These are phyloP conservation scores for Anolis apletophallus DNA, from an alignment of 2,797 vertebrate species.

Conservation along the genomic window DNA sequence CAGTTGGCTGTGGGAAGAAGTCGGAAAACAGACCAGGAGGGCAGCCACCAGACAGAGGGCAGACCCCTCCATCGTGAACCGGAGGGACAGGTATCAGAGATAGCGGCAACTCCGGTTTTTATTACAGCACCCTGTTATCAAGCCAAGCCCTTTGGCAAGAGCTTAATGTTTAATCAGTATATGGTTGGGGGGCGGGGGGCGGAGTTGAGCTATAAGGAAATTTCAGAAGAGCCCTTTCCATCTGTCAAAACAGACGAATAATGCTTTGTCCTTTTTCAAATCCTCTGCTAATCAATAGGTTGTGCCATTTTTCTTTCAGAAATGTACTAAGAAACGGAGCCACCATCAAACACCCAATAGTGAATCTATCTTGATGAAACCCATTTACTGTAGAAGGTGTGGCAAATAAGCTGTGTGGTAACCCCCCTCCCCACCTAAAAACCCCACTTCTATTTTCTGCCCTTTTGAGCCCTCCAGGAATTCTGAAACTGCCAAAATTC, in stretches of 20 bases:
- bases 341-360: neutral
- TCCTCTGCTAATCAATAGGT: neutral
- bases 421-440: too few relatives aligned
- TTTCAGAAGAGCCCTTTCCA: neutral
- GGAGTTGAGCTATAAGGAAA: neutral
- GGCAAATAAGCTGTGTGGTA: too few relatives aligned
- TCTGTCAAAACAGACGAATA: neutral
- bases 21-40: neutral
- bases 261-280: slow-evolving; percentile 10
- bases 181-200: neutral
- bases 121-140: neutral
- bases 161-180: slow-evolving; percentile 2
- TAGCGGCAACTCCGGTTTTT: neutral
- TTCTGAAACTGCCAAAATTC: too few relatives aligned
- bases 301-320: neutral
- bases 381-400: too few relatives aligned
- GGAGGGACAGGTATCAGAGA: neutral
- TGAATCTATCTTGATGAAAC: neutral
- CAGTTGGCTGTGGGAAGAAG: slow-evolving; percentile 4
- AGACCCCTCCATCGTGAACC: neutral
- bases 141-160: slow-evolving; percentile 5
- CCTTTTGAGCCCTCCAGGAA: too few relatives aligned
- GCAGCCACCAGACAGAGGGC: slow-evolving; percentile 19
- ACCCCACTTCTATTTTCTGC: neutral
- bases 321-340: neutral